Evolutionary conservation across 2,888 invertebrate genomes (phyloP).

Genomic region (Cryptus armator): DNA sequence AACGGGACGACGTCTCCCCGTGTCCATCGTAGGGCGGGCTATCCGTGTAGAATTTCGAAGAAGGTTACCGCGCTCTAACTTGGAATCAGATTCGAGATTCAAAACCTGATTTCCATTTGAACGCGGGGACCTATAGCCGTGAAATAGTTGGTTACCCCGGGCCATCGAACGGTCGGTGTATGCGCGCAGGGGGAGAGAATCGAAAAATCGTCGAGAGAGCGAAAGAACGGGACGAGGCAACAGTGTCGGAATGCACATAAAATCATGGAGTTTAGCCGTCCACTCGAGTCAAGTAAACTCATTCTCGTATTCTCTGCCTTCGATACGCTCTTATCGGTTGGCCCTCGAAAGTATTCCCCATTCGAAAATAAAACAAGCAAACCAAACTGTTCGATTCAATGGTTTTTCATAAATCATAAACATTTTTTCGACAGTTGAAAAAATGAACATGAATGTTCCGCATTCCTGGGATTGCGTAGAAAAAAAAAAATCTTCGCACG

Average conservation of each 20-base stretch:
- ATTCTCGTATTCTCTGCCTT: constrained; percentile 40
- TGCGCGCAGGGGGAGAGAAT: constrained; percentile 58
- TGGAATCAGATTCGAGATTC: constrained; percentile 77
- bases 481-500: not conserved
- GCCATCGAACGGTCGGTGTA: constrained; percentile 4
- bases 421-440: not conserved
- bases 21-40: constrained; percentile 9
- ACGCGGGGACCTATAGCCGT: constrained; percentile 56
- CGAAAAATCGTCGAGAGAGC: constrained; percentile 39
- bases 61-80: constrained; percentile 78
- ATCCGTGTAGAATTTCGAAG: constrained; percentile 63
- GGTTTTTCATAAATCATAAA: not conserved
- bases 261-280: constrained; percentile 78
- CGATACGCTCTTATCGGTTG: constrained; percentile 9
- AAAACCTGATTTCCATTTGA: constrained; percentile 79
- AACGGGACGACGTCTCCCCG: constrained; percentile 14
- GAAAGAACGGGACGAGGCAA: constrained; percentile 40
- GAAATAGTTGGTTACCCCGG: constrained; percentile 57
- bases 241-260: constrained; percentile 79
- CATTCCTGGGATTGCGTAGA: constrained; percentile 17
- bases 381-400: not conserved
- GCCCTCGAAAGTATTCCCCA: constrained; percentile 2
- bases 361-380: not conserved
- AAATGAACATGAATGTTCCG: constrained; percentile 11
- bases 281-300: constrained; percentile 53